Evolutionary conservation across 2,888 invertebrate species (phyloP), one percentile per base, ranked within the genome.

Genomic region (Metacarcinus magister): DNA sequence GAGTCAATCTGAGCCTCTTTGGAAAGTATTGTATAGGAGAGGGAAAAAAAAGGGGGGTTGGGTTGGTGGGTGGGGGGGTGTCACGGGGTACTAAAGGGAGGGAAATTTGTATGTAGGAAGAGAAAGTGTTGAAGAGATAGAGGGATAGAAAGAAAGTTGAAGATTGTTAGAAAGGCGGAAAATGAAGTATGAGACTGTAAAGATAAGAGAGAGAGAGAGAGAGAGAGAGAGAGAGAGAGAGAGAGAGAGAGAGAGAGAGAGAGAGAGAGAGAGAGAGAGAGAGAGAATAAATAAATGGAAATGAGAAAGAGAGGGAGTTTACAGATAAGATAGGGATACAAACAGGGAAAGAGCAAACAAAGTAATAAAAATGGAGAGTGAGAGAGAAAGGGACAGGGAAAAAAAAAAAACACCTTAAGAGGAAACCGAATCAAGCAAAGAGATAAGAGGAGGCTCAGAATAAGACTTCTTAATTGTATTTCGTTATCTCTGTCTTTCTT

Each of bases 391-490:
- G n/a, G 8, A 5, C 4, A n/a, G 3, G n/a, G n/a, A 23, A 5
- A 67, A 23, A 23, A n/a, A 67, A 7, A 67, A 67, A n/a, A 67
- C 7, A 67, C 13, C 54, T 54, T 54, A 54, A n/a, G 23, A n/a
- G n/a, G 23, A 23, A 67, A 23, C 67, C n/a, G 67, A 67, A 67
- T 67, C 19, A 16, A 67, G 67, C n/a, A 8, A 67, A 67, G 67
- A 67, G 67, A 67, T 67, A 67, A 67, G 67, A n/a, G n/a, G 23
- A 67, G 67, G 23, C 67, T 67, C 67, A 67, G 67, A n/a, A n/a
- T n/a, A 67, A 67, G 67, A 67, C 67, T 67, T 67, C 67, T 67
- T 67, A 67, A 67, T 67, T n/a, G 67, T 67, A 67, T 67, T 67
- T 23, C n/a, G n/a, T 23, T 67, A 67, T 67, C 67, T 67, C 67